A percentile compares a stretch with the other conserved stretches of the same genome.
Conservation (phyloP, 2,797 vertebrate species). For the Chelon auratus region DNA sequence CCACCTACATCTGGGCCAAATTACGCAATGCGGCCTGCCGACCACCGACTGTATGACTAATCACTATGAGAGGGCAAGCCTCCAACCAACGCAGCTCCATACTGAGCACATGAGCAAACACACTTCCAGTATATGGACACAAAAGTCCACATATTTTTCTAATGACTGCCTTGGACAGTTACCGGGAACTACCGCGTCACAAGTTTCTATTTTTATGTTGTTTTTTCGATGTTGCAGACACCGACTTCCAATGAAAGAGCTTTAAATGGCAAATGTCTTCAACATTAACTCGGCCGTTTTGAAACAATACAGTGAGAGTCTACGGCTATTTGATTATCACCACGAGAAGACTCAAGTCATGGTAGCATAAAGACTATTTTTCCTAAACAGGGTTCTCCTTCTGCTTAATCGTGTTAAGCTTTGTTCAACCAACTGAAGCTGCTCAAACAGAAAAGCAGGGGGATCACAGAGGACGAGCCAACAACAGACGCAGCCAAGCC, state of each 20-base stretch:
- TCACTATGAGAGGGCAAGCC: constrained; percentile 51
- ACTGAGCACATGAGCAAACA: constrained; percentile 34
- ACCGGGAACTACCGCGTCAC: constrained; percentile 10
- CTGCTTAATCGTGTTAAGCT: constrained; percentile 57
- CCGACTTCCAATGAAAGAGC: background rate
- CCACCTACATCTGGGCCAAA: constrained; percentile 70
- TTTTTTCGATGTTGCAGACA: background rate
- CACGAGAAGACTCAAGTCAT: constrained; percentile 23
- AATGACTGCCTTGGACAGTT: constrained; percentile 12
- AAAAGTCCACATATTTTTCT: background rate
- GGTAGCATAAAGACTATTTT: constrained; percentile 21
- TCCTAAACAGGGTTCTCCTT: constrained; percentile 41
- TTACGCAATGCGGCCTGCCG: constrained; percentile 62
- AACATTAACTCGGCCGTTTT: constrained; percentile 17
- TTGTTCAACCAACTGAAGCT: constrained; percentile 53
- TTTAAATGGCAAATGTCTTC: constrained; percentile 15
- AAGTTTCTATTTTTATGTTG: constrained; percentile 10
- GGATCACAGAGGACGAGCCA: constrained; percentile 52
- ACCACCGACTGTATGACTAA: constrained; percentile 70
- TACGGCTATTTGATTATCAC: background rate
- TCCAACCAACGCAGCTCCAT: constrained; percentile 50
- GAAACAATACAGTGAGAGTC: background rate
- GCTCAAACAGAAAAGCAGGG: constrained; percentile 59
- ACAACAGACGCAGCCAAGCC: constrained; percentile 60
- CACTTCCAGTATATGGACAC: background rate